Conservation (phyloP, 2,797 vertebrate genomes). For the Falco naumanni region DNA sequence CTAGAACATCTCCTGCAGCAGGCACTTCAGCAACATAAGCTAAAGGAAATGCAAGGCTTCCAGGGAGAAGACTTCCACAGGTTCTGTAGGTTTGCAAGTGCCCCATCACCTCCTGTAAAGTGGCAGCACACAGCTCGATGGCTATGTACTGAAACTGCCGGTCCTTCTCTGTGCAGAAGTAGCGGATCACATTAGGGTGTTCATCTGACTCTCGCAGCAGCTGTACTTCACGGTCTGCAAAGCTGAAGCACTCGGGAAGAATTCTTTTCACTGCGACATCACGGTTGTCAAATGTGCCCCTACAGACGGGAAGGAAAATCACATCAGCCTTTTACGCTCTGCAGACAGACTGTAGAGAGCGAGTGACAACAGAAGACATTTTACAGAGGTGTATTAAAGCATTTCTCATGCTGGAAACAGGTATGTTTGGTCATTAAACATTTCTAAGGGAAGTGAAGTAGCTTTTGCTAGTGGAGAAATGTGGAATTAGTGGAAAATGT, state of each 20-base stretch:
- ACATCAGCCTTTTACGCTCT: background rate
- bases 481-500: background rate
- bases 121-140: conserved; percentile 92
- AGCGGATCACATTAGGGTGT: conserved; percentile 96
- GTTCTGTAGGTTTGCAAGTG: background rate
- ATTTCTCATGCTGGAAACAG: background rate
- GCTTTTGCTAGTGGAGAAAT: background rate
- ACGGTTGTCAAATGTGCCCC: conserved; percentile 94
- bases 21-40: background rate
- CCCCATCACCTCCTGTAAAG: conserved; percentile 89
- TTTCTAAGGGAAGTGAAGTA: background rate
- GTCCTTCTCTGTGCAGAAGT: conserved; percentile 96
- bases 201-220: conserved; percentile 95
- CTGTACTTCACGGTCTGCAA: conserved; percentile 95
- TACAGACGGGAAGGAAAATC: conserved; percentile 57
- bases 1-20: background rate
- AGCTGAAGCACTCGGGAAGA: conserved; percentile 97
- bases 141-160: conserved; percentile 99
- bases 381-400: background rate
- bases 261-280: conserved; percentile 96
- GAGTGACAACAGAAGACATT: background rate
- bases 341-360: fast-evolving
- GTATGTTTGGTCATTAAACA: background rate
- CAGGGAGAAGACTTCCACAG: background rate
- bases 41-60: background rate